Evolutionary conservation across 2,797 vertebrate species (phyloP), one percentile per base, ranked within the genome.

Genomic region (Pipistrellus pipistrellus): DNA sequence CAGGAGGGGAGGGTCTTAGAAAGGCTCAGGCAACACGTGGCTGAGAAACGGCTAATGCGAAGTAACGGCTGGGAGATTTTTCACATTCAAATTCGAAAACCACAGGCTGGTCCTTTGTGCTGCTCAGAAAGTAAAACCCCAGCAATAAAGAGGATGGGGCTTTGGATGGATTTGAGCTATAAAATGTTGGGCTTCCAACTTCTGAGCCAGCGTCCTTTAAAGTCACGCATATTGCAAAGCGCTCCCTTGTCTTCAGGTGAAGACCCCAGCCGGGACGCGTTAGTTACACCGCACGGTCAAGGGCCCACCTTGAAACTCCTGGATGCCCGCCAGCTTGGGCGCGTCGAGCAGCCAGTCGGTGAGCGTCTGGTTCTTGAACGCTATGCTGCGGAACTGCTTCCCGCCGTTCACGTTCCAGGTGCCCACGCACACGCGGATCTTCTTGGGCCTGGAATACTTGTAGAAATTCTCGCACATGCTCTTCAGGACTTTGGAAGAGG

Each of bases 351-450:
- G 98, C 99, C 99, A 99, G 97, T 99, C 99, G 30, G 99, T 99
- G 78, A 99, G 99, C 0, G 99, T 99, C 97, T 99, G 99, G 97
- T 99, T 99, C 97, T 99, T 99, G 97, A 99, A 99, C 32, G 99
- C 99, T 69, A 99, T 99, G 94, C 99, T 99, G 95, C 99, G 99
- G 95, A 99, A 99, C 96, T 99, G 99, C 97, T 99, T 99, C 13
- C 99, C 99, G 0, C 99, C 99, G 0, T 99, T 99, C 51, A 99
- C 99, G 0, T 99, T 99, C 99, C 99, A 99, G 0, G 99, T 99
- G 68, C 99, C 99, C 0, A 99, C 98, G 3, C 99, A 99, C 57
- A 99, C 99, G 1, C 99, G 97, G 88, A 99, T 99, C 96, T 99
- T 99, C 97, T 99, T 99, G 5, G 99, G 99, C 85, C 97, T 98